These are phyloP conservation scores for Pelodiscus sinensis DNA, from an alignment of 2,113 vertebrate genomes.

Conservation along the genomic window DNA sequence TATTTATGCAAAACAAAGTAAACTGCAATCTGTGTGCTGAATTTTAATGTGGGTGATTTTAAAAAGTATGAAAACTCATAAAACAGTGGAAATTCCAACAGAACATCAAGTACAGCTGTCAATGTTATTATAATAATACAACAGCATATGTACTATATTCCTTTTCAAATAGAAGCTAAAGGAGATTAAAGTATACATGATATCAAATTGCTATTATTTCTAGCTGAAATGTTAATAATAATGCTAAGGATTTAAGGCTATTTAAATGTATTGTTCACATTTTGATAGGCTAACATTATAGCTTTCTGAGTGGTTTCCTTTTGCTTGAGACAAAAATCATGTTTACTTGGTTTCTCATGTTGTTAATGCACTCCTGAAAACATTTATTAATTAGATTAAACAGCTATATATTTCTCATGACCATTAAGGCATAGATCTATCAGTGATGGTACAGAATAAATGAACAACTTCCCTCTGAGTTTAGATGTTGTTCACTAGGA, in stretches of 20 bases:
- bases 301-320: constrained; percentile 13
- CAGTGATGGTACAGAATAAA: neutral
- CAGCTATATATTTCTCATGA: neutral
- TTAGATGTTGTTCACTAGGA: neutral
- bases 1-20: constrained; percentile 25
- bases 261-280: constrained; percentile 19
- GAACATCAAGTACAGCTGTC: constrained; percentile 36
- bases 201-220: constrained; percentile 51
- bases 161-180: constrained; percentile 30
- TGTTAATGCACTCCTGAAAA: neutral
- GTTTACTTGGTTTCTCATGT: neutral
- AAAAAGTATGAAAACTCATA: constrained; percentile 53
- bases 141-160: constrained; percentile 14
- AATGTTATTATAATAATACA: constrained; percentile 40
- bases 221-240: neutral
- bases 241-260: neutral
- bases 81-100: constrained; percentile 47
- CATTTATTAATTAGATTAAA: neutral
- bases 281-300: neutral
- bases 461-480: neutral
- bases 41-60: constrained; percentile 49
- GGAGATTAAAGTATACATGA: constrained; percentile 42
- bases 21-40: constrained; percentile 43
- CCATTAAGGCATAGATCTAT: neutral
- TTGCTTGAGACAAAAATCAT: neutral